phyloP scores from a whole-genome alignment of 2,888 invertebrate species.

The Zele albiditarsus region DNA sequence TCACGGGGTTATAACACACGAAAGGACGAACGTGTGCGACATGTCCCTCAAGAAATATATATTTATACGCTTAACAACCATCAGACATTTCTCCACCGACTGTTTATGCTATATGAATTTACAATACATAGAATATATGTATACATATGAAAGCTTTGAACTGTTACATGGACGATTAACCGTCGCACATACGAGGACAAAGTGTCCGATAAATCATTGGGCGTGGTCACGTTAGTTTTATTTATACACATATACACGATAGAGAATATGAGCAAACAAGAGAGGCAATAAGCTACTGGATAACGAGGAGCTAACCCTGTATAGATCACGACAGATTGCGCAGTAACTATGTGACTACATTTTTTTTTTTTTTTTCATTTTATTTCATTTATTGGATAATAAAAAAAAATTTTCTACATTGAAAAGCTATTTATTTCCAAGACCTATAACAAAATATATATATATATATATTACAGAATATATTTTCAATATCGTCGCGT shows the following conservation, averaged over 20 bases:
- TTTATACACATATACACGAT: conserved; percentile 33
- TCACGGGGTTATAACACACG: conserved; percentile 49
- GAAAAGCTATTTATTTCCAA: too few species aligned
- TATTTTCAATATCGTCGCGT: too few species aligned
- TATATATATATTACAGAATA: too few species aligned
- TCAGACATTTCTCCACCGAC: background rate
- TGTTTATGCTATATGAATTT: background rate
- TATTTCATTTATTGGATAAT: conserved; percentile 13
- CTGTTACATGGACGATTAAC: conserved; percentile 14
- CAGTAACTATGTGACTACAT: conserved; percentile 18
- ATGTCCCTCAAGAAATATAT: background rate
- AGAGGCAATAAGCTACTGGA: conserved; percentile 32
- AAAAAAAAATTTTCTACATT: background rate
- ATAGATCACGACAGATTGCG: conserved; percentile 14
- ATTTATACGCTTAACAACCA: background rate
- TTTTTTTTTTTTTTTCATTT: conserved; percentile 8
- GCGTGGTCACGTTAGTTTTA: conserved; percentile 27
- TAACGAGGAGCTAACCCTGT: conserved; percentile 35
- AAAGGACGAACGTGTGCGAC: conserved; percentile 52
- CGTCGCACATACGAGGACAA: conserved; percentile 36
- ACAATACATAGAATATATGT: background rate
- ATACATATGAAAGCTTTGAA: background rate
- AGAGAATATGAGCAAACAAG: conserved; percentile 8
- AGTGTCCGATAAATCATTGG: conserved; percentile 49
- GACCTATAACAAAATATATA: too few species aligned